These are phyloP conservation scores for Danio rerio DNA, from an alignment of 2,113 vertebrate species.

Conservation along the genomic window DNA sequence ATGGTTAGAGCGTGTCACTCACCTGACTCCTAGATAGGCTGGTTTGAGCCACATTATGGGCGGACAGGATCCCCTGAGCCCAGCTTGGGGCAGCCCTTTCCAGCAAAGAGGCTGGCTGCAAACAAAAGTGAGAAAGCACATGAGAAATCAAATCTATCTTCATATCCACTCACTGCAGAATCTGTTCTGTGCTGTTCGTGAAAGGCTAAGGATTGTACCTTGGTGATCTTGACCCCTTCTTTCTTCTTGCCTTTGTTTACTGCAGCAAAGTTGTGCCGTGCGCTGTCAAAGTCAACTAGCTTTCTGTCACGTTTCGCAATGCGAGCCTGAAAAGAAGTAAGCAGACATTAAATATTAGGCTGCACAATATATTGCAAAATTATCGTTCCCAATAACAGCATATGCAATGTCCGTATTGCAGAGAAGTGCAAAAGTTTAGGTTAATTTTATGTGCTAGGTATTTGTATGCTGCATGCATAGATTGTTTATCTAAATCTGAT, in stretches of 20 bases:
- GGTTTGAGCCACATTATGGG: conserved; percentile 98
- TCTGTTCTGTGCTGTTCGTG: too few relatives aligned
- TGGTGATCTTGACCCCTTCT: conserved; percentile 93
- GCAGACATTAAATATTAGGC: not conserved
- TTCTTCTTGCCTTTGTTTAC: conserved; percentile 97
- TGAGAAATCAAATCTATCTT: not conserved
- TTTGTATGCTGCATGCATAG: too few relatives aligned
- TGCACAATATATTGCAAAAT: too few relatives aligned
- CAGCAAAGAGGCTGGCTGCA: conserved; percentile 93
- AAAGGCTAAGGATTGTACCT: conserved; percentile 75
- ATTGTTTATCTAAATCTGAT: too few relatives aligned
- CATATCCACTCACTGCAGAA: not conserved
- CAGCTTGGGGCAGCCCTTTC: conserved; percentile 97
- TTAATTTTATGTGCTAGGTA: too few relatives aligned
- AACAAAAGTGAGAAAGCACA: conserved; percentile 50
- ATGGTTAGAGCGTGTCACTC: conserved; percentile 60
- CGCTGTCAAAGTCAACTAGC: conserved; percentile 95
- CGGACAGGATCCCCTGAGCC: conserved; percentile 99
- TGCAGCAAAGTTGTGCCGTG: conserved; percentile 91
- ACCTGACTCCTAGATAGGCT: conserved; percentile 99
- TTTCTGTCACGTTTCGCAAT: conserved; percentile 97
- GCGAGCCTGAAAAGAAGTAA: conserved; percentile 78
- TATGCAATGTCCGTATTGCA: too few relatives aligned
- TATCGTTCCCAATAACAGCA: too few relatives aligned
- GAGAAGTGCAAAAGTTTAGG: too few relatives aligned